Percentiles rank a stretch among this genome's conserved stretches.
Conservation (phyloP, 2,797 vertebrate species). For the Astyanax mexicanus region DNA sequence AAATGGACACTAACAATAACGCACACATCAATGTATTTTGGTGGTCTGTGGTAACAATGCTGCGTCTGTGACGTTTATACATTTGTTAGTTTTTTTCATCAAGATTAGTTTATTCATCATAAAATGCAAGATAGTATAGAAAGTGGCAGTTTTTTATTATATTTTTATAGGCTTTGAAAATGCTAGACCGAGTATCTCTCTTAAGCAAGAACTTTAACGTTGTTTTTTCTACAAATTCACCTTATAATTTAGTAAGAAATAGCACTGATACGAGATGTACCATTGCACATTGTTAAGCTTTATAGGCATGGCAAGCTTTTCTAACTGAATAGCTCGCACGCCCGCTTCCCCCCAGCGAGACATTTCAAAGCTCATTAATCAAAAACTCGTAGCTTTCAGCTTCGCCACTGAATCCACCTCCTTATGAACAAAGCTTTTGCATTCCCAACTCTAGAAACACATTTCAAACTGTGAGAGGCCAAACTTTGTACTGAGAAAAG, state of each 20-base stretch:
- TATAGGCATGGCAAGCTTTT: constrained; percentile 62
- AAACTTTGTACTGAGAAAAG: constrained; percentile 63
- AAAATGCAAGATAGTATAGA: neutral
- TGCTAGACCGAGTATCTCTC: too few relatives aligned
- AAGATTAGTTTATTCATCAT: too few relatives aligned
- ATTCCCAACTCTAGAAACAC: constrained; percentile 86
- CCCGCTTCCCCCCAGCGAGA: constrained; percentile 86
- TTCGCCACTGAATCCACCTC: constrained; percentile 85
- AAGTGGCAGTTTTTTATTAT: too few relatives aligned
- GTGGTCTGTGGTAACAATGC: neutral
- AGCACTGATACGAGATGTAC: constrained; percentile 18
- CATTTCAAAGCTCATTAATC: constrained; percentile 95
- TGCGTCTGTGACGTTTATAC: neutral
- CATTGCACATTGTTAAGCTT: constrained; percentile 38
- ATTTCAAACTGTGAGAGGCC: constrained; percentile 80
- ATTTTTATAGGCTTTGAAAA: neutral
- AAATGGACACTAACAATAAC: neutral
- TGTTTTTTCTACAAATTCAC: constrained; percentile 35
- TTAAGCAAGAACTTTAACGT: too few relatives aligned
- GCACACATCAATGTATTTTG: neutral
- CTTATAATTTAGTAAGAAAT: constrained; percentile 38
- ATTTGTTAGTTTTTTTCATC: neutral
- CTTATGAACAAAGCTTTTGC: constrained; percentile 87
- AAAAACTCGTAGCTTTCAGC: constrained; percentile 88
- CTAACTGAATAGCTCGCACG: constrained; percentile 74